These are phyloP conservation scores for Atherinosoma microstoma DNA, from an alignment of 2,797 vertebrate genomes.

Conservation along the genomic window DNA sequence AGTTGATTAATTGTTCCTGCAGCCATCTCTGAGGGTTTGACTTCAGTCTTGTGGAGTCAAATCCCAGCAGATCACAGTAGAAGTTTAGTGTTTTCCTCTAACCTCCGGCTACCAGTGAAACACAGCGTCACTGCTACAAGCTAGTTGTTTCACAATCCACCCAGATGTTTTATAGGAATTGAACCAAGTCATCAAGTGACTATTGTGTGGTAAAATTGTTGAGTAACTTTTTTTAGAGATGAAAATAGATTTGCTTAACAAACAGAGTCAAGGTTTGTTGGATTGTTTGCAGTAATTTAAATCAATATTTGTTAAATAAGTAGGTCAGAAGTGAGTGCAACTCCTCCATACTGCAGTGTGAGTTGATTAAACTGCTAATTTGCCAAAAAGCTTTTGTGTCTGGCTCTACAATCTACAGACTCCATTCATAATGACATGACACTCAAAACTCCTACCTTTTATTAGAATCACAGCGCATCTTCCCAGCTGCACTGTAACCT, in stretches of 20 bases:
- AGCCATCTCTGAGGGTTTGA: constrained; percentile 32
- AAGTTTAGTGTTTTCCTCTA: constrained; percentile 22
- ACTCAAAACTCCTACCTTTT: constrained; percentile 9
- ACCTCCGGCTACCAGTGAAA: background rate
- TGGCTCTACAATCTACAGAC: constrained; percentile 15
- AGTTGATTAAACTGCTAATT: constrained; percentile 40
- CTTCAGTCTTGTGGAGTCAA: constrained; percentile 29
- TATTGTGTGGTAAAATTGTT: constrained; percentile 3
- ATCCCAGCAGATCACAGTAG: constrained; percentile 9
- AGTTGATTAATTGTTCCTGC: constrained; percentile 52
- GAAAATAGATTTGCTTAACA: background rate
- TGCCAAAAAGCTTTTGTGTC: constrained; percentile 32
- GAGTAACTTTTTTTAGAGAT: constrained; percentile 2
- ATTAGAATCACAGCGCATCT: constrained; percentile 5
- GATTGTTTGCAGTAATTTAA: constrained; percentile 32
- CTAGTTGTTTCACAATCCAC: constrained; percentile 8
- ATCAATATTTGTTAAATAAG: constrained; percentile 44
- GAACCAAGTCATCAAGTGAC: background rate
- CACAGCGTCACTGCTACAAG: background rate
- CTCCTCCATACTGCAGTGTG: constrained; percentile 8
- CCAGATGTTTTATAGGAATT: constrained; percentile 28
- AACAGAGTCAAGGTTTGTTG: background rate
- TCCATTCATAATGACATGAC: background rate
- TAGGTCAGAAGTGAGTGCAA: constrained; percentile 47
- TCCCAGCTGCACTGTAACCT: constrained; percentile 18